A percentile compares a stretch with the other conserved stretches of the same genome.
phyloP scores from a whole-genome alignment of 1,140 invertebrate genomes.

The Procambarus virginalis region DNA sequence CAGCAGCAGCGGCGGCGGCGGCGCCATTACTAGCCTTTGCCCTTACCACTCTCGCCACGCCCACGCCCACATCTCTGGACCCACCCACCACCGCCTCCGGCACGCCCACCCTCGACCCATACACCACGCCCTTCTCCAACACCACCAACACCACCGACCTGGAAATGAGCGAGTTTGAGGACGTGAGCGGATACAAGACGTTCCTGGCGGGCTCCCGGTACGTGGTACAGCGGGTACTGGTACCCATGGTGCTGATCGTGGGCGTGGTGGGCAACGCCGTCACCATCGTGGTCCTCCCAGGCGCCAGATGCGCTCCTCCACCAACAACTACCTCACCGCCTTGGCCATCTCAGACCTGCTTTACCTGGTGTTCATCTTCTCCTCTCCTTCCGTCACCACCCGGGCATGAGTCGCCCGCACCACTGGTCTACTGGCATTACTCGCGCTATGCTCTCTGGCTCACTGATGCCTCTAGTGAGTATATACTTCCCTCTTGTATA shows the following conservation, averaged over 20 bases:
- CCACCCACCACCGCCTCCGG: background rate
- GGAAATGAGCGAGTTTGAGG: background rate
- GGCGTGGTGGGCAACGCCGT: conserved; percentile 83
- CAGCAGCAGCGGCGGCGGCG: background rate
- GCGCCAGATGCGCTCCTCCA: conserved; percentile 83
- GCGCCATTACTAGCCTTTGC: conserved; percentile 31
- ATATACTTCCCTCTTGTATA: background rate
- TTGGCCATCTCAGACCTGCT: conserved; percentile 83
- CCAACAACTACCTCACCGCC: conserved; percentile 83
- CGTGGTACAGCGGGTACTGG: conserved; percentile 80
- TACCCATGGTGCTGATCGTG: conserved; percentile 81
- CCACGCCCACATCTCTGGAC: background rate
- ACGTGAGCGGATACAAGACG: background rate
- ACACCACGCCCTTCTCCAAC: background rate
- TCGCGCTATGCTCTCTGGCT: conserved; percentile 78
- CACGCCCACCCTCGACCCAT: background rate
- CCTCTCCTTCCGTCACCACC: conserved; percentile 81
- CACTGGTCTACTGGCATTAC: conserved; percentile 78
- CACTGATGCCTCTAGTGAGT: conserved; percentile 80
- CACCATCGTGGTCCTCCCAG: conserved; percentile 83
- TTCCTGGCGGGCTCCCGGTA: conserved; percentile 75
- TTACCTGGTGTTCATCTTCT: conserved; percentile 81
- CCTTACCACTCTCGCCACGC: conserved; percentile 16
- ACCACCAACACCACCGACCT: background rate
- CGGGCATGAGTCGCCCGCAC: conserved; percentile 74